Base-by-base conservation (phyloP, 2,888 invertebrate genomes). In the Lacanobia wlatinum region DNA sequence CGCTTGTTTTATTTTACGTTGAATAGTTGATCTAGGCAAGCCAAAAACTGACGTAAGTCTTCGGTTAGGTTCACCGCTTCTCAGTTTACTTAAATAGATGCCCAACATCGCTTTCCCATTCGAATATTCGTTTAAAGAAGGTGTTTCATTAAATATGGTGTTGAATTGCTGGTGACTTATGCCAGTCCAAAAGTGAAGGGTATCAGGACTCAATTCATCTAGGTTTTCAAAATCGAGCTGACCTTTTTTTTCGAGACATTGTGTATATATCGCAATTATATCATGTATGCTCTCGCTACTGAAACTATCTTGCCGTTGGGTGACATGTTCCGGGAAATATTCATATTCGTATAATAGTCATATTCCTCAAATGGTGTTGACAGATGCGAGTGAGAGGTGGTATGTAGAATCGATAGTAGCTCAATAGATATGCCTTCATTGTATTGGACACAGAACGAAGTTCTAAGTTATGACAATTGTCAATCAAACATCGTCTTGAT, bases 1-100 rank as follows among this genome's bases (percentile, higher is more conserved):
- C 46, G 60, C 46, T 61, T 46, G 10, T 61, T 61, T 60, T 60
- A 43, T 43, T 46, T 46, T 46, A 46, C 46, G 46, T 43, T 43
- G 43, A 43, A 43, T 43, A 12, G 43, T 43, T 43, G 43, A 12
- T 12, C 43, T 43, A 21, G 52, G n/a, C 21, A 52, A 52, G 52
- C 52, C 52, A 21, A 52, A 52, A 52, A 52, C 21, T 52, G 52
- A 52, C n/a, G 52, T 21, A 52, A 21, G 52, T n/a, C 52, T n/a
- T 52, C 52, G 53, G 53, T 53, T 53, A 53, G 53, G 23, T 53
- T 53, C 53, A 53, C 53, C 53, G 53, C 23, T 53, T 53, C 53
- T 53, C 23, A 53, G 21, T 53, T 53, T 23, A 53, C 53, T 12
- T 53, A 53, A 53, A 53, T 53, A 53, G 21, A 53, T 53, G 21